Conservation (phyloP, 1,140 invertebrate species). For the Chironomus tepperi region DNA sequence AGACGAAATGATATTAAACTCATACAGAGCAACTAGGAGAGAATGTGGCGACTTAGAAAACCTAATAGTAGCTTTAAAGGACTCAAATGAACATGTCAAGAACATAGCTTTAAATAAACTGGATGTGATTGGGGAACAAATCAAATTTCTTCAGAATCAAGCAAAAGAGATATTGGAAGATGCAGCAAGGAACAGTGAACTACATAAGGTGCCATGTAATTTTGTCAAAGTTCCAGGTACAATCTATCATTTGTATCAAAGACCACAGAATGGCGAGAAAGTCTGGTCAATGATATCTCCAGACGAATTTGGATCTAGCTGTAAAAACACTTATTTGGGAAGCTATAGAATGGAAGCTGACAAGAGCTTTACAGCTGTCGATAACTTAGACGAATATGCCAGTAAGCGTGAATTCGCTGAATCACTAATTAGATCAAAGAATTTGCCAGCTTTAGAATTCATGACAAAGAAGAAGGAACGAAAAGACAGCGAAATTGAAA, state of each 20-base stretch:
- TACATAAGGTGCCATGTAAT: constrained; percentile 63
- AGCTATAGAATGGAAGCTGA: constrained; percentile 59
- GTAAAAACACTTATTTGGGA: constrained; percentile 52
- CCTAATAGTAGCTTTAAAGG: background rate
- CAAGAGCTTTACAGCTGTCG: constrained; percentile 55
- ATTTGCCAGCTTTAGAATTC: background rate
- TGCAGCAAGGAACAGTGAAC: constrained; percentile 46
- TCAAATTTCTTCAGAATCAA: constrained; percentile 54
- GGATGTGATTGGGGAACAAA: constrained; percentile 31
- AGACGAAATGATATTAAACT: background rate
- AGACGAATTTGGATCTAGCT: constrained; percentile 54
- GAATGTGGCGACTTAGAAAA: constrained; percentile 1
- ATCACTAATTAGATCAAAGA: background rate
- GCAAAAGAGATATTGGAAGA: constrained; percentile 54
- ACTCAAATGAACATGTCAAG: background rate
- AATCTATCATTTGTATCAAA: constrained; percentile 62
- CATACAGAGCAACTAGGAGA: background rate
- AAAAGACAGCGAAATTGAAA: too few species aligned
- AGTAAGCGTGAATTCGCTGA: constrained; percentile 28
- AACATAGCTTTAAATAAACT: background rate
- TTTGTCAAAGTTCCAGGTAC: constrained; percentile 60
- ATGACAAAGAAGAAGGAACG: background rate
- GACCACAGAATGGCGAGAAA: constrained; percentile 46
- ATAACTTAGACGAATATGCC: constrained; percentile 36
- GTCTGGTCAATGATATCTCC: constrained; percentile 69